These are phyloP conservation scores for Argentina silus DNA, from an alignment of 2,797 vertebrate species.

Conservation along the genomic window DNA sequence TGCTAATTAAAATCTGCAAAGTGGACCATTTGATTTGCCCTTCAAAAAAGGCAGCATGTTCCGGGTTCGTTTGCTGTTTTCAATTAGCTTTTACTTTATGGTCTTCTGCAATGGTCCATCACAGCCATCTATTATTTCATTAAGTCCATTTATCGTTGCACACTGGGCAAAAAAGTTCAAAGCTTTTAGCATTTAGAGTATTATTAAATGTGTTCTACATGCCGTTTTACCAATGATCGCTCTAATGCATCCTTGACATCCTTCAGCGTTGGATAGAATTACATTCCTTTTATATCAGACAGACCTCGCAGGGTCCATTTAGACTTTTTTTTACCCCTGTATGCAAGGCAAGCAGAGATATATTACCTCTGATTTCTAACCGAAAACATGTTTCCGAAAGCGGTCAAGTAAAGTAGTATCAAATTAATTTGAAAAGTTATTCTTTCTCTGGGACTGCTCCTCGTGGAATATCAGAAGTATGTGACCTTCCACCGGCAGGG, in stretches of 20 bases:
- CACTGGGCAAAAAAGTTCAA: slow-evolving; percentile 58
- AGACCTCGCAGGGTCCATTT: slow-evolving; percentile 44
- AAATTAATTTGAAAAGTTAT: slow-evolving; percentile 61
- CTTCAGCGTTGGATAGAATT: slow-evolving; percentile 59
- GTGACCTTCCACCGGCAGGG: slow-evolving; percentile 50
- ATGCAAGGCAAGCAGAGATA: slow-evolving; percentile 35
- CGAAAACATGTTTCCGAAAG: slow-evolving; percentile 49
- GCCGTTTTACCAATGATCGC: slow-evolving; percentile 54
- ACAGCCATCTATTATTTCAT: slow-evolving; percentile 65
- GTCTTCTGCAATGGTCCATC: slow-evolving; percentile 50
- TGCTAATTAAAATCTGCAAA: not conserved
- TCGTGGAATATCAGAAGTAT: slow-evolving; percentile 62
- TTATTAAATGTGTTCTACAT: slow-evolving; percentile 64
- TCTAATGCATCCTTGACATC: slow-evolving; percentile 59
- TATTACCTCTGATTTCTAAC: slow-evolving; percentile 59
- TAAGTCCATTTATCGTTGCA: slow-evolving; percentile 59
- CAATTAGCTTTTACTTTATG: slow-evolving; percentile 26
- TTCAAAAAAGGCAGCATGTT: slow-evolving; percentile 1
- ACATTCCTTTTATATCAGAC: slow-evolving; percentile 42
- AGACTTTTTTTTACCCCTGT: slow-evolving; percentile 23
- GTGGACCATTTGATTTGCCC: not conserved
- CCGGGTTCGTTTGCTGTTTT: slow-evolving; percentile 28
- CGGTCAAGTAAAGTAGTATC: slow-evolving; percentile 48
- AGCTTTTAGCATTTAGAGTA: slow-evolving; percentile 63
- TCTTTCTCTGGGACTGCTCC: slow-evolving; percentile 43